Evolutionary conservation across 2,797 vertebrate genomes (phyloP).

Genomic region (Pseudomugil tenellus): DNA sequence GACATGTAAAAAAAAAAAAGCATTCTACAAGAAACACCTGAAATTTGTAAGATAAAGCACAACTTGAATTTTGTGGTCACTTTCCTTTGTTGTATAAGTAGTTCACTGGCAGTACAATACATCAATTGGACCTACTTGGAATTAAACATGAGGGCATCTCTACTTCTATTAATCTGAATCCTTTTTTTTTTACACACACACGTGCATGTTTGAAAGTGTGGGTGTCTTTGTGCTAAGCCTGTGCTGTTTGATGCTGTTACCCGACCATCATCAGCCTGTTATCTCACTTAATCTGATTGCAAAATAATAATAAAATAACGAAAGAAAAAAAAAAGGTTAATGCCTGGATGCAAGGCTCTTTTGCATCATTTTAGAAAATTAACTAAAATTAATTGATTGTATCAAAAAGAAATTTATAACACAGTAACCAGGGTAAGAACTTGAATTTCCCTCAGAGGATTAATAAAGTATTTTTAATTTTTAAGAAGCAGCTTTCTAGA

Average conservation of each 20-base stretch:
- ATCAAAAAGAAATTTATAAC: not conserved
- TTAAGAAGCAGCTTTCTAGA: conserved; percentile 5
- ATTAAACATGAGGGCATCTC: not conserved
- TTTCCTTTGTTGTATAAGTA: conserved; percentile 8
- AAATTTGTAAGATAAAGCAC: not conserved
- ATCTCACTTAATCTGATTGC: too few relatives aligned
- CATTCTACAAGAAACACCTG: not conserved
- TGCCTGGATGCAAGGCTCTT: not conserved
- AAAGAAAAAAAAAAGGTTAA: not conserved
- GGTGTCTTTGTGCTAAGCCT: not conserved
- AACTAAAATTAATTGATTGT: not conserved
- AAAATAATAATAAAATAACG: not conserved
- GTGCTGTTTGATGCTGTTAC: not conserved
- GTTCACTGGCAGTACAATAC: not conserved
- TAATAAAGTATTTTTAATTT: too few relatives aligned
- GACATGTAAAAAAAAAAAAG: conserved; percentile 8
- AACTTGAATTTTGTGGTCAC: conserved; percentile 2
- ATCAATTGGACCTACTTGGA: not conserved
- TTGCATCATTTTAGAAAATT: not conserved
- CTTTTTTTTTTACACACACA: too few relatives aligned
- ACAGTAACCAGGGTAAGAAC: not conserved
- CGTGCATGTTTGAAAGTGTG: not conserved
- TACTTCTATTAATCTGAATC: not conserved
- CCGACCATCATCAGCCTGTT: not conserved
- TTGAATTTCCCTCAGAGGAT: too few relatives aligned